These are phyloP conservation scores for Cotesia typhae DNA, from an alignment of 1,140 invertebrate species.

Conservation along the genomic window DNA sequence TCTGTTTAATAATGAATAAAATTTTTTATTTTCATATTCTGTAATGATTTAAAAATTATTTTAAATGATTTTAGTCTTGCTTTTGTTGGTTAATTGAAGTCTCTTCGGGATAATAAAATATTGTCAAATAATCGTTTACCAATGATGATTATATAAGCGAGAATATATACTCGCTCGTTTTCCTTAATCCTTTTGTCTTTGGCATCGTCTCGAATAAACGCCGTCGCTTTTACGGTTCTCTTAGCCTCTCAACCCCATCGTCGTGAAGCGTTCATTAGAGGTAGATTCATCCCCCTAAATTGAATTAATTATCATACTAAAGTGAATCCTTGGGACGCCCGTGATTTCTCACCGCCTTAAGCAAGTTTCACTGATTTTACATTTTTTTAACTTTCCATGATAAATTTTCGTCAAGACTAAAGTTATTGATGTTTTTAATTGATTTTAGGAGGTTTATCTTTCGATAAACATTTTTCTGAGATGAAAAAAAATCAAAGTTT, in stretches of 20 bases:
- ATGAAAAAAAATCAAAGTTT: no score
- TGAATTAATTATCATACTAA: slow-evolving; percentile 58
- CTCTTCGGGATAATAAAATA: background rate
- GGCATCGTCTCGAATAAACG: slow-evolving; percentile 38
- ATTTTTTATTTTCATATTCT: background rate
- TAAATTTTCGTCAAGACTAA: background rate
- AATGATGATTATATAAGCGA: slow-evolving; percentile 17
- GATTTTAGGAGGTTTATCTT: background rate
- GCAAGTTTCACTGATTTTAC: slow-evolving; percentile 27
- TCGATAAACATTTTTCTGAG: no score
- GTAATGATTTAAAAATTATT: background rate
- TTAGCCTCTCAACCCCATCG: slow-evolving; percentile 49
- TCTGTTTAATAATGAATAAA: no score
- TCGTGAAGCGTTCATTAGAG: slow-evolving; percentile 52
- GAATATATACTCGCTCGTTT: slow-evolving; percentile 34
- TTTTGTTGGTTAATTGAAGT: background rate
- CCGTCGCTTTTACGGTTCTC: slow-evolving; percentile 45
- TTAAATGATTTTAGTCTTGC: background rate
- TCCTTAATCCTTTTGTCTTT: slow-evolving; percentile 40
- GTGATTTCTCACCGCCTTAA: slow-evolving; percentile 36
- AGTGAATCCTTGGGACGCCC: slow-evolving; percentile 48
- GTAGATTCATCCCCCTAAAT: slow-evolving; percentile 52
- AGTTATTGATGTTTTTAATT: background rate
- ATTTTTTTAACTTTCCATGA: slow-evolving; percentile 34
- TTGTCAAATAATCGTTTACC: slow-evolving; percentile 8